Evolutionary conservation across 2,888 invertebrate genomes (phyloP), one percentile per base, ranked within the genome.

Genomic region (Eurois occulta): DNA sequence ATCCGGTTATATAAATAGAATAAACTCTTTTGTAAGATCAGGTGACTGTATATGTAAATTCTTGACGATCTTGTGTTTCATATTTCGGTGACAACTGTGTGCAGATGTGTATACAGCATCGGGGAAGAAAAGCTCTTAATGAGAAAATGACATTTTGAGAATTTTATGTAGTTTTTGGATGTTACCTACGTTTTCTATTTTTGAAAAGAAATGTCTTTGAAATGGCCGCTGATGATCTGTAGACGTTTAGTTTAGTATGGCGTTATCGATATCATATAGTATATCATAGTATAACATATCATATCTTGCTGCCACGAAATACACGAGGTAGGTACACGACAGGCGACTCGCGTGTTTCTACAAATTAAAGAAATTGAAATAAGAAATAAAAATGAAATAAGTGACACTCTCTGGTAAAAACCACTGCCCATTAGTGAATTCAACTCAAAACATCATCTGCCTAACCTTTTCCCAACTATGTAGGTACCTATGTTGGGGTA

Each of bases 1-100:
- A 85, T 70, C 82, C 70, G 24, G 79, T 77, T 74, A 72, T 76
- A 83, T 78, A 81, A 85, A 86, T 83, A 85, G 86, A 77, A 72
- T 35, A 78, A 76, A 73, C 65, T 69, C 68, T 48, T 28, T 60
- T 65, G 72, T 48, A 66, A 72, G 66, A 41, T 11, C 32, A 8
- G 35, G 28, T 18, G 52, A 78, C 5, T 52, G 21, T 28, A 1
- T 32, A 43, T 10, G 62, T 35, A 32, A 62, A 10, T 72, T 70
- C 32, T 28, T 8, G 11, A 65, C 28, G 18, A 72, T 52, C 24
- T 18, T 24, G 10, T 0, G 5, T 55, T 24, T 46, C 18, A 32
- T 18, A 60, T n/a, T 58, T 8, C 0, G 28, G 38, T 28, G 38
- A 62, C 46, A 35, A 35, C n/a, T 0, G 11, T 64, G 46, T 64